Conservation (phyloP, 2,113 vertebrate genomes). For the Solea solea region DNA sequence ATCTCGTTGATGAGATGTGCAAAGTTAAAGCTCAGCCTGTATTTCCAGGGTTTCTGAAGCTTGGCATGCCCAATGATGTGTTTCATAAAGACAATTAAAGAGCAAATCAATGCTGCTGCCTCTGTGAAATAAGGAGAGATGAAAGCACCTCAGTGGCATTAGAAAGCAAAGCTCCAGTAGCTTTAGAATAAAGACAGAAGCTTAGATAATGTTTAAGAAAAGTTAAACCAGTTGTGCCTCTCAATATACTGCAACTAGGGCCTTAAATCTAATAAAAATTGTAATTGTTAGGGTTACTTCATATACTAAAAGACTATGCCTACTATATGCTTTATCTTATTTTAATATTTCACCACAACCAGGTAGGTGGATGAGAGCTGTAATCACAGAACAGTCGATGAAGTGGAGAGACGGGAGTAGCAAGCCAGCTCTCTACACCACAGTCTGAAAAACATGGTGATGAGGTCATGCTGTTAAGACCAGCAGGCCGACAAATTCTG, state of each 20-base stretch:
- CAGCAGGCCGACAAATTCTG: constrained; percentile 67
- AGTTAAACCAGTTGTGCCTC: constrained; percentile 39
- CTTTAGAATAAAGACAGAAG: constrained; percentile 1
- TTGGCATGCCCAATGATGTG: constrained; percentile 60
- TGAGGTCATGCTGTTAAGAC: constrained; percentile 75
- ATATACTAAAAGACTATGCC: background rate
- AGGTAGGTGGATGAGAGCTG: constrained; percentile 47
- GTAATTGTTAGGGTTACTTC: constrained; percentile 14
- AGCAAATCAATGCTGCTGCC: constrained; percentile 72
- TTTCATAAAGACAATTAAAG: constrained; percentile 78
- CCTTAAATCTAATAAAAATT: constrained; percentile 30
- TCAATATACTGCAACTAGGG: constrained; percentile 10
- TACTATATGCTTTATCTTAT: background rate
- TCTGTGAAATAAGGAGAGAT: constrained; percentile 57
- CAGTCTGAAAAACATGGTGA: constrained; percentile 51
- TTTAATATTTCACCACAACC: constrained; percentile 22
- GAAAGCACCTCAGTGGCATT: constrained; percentile 48
- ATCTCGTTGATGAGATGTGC: constrained; percentile 48
- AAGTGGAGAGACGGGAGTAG: constrained; percentile 51
- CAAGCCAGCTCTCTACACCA: constrained; percentile 32
- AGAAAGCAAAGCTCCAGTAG: constrained; percentile 32
- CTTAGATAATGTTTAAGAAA: constrained; percentile 23
- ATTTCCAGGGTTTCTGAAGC: background rate
- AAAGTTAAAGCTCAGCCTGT: constrained; percentile 34
- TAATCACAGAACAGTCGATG: constrained; percentile 56